Percentiles rank a stretch among this genome's conserved stretches.
Evolutionary conservation across 2,113 vertebrate species (phyloP).

Genomic region (Mormoops blainvillei): DNA sequence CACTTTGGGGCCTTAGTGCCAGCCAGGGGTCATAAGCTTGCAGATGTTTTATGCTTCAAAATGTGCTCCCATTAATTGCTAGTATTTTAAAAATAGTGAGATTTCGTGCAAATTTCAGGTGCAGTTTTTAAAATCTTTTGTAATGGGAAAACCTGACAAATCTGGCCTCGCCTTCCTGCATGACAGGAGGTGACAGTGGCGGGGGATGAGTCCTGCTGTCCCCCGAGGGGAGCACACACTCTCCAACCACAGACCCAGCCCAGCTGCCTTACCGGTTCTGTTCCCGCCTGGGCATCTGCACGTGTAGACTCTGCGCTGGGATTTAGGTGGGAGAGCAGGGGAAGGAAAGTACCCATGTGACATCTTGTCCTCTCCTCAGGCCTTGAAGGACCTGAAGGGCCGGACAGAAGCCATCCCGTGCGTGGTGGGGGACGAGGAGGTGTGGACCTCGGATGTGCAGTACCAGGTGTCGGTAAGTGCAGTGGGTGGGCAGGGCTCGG

Average conservation of each 20-base stretch:
- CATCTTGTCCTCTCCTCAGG: conserved; percentile 73
- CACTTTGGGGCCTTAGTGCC: neutral
- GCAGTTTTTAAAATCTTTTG: neutral
- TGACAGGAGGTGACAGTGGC: neutral
- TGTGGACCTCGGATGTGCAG: conserved; percentile 88
- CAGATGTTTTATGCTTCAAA: neutral
- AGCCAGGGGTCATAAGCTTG: neutral
- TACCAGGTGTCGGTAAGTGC: conserved; percentile 93
- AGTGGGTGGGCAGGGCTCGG: accelerated
- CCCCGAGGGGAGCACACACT: accelerated
- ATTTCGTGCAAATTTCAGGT: neutral
- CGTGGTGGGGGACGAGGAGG: conserved; percentile 90
- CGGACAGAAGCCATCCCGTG: conserved; percentile 91
- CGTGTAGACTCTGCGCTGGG: accelerated
- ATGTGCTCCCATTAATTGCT: neutral
- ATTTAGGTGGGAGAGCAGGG: accelerated
- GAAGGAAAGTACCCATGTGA: accelerated
- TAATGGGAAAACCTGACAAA: neutral
- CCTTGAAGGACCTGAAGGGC: conserved; percentile 82
- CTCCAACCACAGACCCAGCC: neutral
- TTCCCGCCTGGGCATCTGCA: accelerated
- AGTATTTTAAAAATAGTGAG: neutral
- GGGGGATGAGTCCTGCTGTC: no score
- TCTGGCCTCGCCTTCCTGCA: neutral
- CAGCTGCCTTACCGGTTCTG: accelerated